Base-by-base conservation (phyloP, 2,888 invertebrate genomes). In the Criorhina ranunculi region DNA sequence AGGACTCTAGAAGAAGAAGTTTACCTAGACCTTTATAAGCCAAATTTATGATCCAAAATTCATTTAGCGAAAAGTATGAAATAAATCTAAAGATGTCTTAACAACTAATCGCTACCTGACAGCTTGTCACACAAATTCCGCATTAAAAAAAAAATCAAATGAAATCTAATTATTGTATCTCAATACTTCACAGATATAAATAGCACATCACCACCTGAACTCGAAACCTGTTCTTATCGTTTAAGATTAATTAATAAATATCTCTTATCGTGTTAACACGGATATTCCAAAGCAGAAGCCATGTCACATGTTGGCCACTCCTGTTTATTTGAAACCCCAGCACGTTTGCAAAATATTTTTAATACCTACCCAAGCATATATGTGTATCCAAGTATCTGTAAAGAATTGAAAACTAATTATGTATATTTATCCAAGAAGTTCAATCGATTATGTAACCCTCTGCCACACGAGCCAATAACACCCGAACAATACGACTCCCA, bases 401-500 rank as follows among this genome's bases (percentile, higher is more conserved):
- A 15, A 33, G 40, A 35, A 44, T 31, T 35, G 53, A 1, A 29
- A 6, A n/a, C 3, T 2, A 51, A 29, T 51, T 40, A 11, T 40
- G 15, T 9, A 55, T 17, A 0, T 17, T 15, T 8, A 33, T n/a
- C 40, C 4, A 55, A 69, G 46, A 70, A 70, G 59, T 49, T 51
- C 42, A 51, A 33, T 42, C 17, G 59, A 12, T 67, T 76, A 76
- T 67, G 44, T 59, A 76, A 76, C 12, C 49, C n/a, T 8, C 8
- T 17, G 17, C 24, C 37, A 57, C 46, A 66, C 66, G 66, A 55
- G 66, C 66, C 75, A 17, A 19, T 7, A 11, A 6, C 11, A 46
- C 12, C 35, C 12, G 15, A 35, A 46, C 29, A 35, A 15, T 33
- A 33, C n/a, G 42, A 33, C 19, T 42, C 12, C 11, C 12, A 29